A percentile compares a stretch with the other conserved stretches of the same genome.
phyloP scores from a whole-genome alignment of 2,797 vertebrate genomes.

The Lagocephalus sceleratus region DNA sequence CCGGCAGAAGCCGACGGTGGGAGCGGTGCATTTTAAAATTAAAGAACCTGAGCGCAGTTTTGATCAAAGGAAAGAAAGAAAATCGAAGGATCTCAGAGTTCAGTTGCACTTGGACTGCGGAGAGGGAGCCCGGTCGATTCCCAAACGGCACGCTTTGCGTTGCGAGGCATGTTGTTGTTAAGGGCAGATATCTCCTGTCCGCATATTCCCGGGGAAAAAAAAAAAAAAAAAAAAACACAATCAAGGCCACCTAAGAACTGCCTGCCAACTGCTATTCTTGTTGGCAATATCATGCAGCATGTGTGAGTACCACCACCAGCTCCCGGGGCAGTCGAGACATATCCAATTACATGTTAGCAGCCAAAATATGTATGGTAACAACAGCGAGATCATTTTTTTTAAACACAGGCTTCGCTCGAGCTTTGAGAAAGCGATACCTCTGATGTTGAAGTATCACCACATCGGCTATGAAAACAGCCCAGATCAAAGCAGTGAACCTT shows the following conservation, averaged over 20 bases:
- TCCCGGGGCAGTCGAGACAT: constrained; percentile 35
- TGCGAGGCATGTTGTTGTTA: constrained; percentile 48
- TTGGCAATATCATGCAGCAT: constrained; percentile 43
- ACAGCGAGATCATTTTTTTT: constrained; percentile 22
- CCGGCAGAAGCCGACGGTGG: constrained; percentile 50
- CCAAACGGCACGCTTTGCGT: constrained; percentile 51
- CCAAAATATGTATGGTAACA: constrained; percentile 40
- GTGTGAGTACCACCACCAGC: constrained; percentile 33
- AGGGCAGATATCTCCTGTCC: constrained; percentile 50
- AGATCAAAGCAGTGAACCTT: neutral
- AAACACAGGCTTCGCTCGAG: constrained; percentile 13
- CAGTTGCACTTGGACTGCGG: constrained; percentile 44
- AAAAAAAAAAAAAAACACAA: constrained; percentile 30
- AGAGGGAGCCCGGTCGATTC: constrained; percentile 44
- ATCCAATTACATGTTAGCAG: constrained; percentile 48
- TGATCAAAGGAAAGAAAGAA: constrained; percentile 52
- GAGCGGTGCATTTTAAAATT: constrained; percentile 57
- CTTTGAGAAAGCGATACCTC: constrained; percentile 20
- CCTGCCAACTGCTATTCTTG: constrained; percentile 54
- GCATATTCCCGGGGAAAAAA: constrained; percentile 20
- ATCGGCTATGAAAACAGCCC: constrained; percentile 3
- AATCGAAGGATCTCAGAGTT: constrained; percentile 42
- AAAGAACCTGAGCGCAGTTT: constrained; percentile 50
- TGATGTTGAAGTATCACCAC: constrained; percentile 21
- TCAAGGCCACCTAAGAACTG: constrained; percentile 59